Percentiles rank a stretch among this genome's conserved stretches.
Conservation (phyloP, 2,888 invertebrate species). For the Timema cristinae region DNA sequence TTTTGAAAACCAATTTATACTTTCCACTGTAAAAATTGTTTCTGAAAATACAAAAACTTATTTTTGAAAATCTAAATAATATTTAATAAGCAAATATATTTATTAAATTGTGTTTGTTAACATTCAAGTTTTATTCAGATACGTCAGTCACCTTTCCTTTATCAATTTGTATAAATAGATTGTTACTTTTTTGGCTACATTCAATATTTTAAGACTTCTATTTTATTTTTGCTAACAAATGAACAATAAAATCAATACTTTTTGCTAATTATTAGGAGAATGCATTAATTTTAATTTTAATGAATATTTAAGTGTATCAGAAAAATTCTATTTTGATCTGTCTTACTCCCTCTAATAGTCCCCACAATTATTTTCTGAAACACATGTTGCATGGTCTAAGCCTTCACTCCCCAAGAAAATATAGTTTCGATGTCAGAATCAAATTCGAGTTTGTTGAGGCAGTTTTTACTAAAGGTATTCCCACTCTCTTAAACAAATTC, state of each 20-base stretch:
- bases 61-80: too few species aligned
- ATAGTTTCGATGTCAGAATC: too few species aligned
- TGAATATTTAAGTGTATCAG: background rate
- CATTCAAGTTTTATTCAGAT: background rate
- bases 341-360: background rate
- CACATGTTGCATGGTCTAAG: too few species aligned
- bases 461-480: too few species aligned
- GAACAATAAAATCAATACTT: background rate
- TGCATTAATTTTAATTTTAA: background rate
- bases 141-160: background rate
- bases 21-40: too few species aligned
- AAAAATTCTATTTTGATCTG: background rate
- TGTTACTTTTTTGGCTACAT: background rate
- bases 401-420: too few species aligned
- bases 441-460: too few species aligned
- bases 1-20: too few species aligned
- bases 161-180: background rate
- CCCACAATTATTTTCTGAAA: background rate
- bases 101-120: too few species aligned
- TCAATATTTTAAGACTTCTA: background rate
- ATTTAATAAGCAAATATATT: too few species aligned
- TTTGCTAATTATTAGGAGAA: background rate
- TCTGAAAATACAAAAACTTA: too few species aligned
- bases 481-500: too few species aligned
- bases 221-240: background rate